Conservation (phyloP, 2,797 vertebrate genomes). For the Bradypodion ventrale region DNA sequence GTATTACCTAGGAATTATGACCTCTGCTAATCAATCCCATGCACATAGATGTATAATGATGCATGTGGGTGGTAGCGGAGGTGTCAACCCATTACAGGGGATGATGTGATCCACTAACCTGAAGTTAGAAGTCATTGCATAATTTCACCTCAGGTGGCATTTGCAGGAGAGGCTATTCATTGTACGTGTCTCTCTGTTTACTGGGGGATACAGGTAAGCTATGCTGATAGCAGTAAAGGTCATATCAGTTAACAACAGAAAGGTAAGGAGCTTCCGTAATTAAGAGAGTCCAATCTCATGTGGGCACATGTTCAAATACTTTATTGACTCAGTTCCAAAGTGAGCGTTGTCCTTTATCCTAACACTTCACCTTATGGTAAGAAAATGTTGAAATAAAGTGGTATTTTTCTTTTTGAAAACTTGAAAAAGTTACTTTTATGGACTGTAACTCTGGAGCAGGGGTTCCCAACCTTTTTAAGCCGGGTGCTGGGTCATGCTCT, state of each 20-base stretch:
- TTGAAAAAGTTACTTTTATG: too few relatives aligned
- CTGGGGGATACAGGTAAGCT: not conserved
- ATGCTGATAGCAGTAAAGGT: not conserved
- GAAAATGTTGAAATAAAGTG: not conserved
- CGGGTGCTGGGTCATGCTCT: too few relatives aligned
- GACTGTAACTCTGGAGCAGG: too few relatives aligned
- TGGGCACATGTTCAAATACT: not conserved
- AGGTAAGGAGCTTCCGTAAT: not conserved
- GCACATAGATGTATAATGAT: not conserved
- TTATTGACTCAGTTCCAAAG: not conserved
- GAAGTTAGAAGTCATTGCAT: not conserved
- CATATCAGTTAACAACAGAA: not conserved
- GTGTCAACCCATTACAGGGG: not conserved
- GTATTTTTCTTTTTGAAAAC: not conserved
- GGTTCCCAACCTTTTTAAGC: too few relatives aligned
- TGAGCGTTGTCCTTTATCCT: not conserved
- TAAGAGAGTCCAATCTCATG: fast-evolving
- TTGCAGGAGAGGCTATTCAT: not conserved
- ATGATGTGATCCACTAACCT: not conserved
- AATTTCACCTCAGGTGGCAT: not conserved
- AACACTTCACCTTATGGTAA: conserved; percentile 9
- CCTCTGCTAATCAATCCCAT: not conserved
- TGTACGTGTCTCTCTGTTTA: not conserved
- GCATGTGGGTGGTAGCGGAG: not conserved
- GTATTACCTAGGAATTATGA: not conserved